Conservation (phyloP, 2,888 invertebrate species). For the Cephus nigrinus region DNA sequence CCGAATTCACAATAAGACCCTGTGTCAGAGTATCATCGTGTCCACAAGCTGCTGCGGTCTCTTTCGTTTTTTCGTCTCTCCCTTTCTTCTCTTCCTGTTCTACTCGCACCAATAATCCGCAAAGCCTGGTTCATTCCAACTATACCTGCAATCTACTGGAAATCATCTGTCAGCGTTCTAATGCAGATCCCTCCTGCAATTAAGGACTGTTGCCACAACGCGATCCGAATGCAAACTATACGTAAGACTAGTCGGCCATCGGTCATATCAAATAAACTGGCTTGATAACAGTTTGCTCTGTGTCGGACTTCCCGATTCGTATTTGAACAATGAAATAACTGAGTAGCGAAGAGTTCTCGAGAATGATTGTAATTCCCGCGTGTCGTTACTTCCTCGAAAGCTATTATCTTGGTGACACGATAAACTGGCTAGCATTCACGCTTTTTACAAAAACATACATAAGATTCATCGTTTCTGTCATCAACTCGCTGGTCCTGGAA, state of each 20-base stretch:
- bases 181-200: background rate
- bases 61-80: conserved; percentile 11
- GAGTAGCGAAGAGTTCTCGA: conserved; percentile 3
- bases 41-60: background rate
- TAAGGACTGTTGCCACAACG: background rate
- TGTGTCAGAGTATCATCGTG: background rate
- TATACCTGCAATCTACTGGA: conserved; percentile 26
- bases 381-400: background rate
- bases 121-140: conserved; percentile 21
- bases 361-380: background rate
- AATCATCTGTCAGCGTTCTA: conserved; percentile 28
- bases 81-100: background rate
- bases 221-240: background rate
- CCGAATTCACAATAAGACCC: background rate
- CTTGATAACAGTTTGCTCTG: background rate
- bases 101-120: background rate
- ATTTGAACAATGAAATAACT: conserved; percentile 13
- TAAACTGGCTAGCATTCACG: background rate
- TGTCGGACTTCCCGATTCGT: conserved; percentile 13
- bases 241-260: background rate
- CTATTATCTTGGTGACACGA: background rate
- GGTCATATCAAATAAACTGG: background rate
- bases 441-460: background rate
- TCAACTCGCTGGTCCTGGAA: background rate
- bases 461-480: background rate